Conservation (phyloP, 2,888 invertebrate species). For the Leuctra nigra region DNA sequence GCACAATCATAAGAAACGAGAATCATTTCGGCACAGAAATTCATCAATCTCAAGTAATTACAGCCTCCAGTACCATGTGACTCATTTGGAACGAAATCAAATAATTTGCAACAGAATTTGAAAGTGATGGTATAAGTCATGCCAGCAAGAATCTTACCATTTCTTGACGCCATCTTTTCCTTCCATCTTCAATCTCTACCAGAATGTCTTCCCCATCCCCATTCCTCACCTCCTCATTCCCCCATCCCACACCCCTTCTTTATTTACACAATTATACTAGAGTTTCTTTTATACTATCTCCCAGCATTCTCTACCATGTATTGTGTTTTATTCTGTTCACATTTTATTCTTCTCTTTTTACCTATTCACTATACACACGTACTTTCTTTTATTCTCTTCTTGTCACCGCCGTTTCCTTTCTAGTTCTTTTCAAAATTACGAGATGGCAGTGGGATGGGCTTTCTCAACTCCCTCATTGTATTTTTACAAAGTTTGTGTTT, state of each 20-base stretch:
- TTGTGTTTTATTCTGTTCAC: conserved; percentile 28
- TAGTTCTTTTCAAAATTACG: conserved; percentile 25
- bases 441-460: conserved; percentile 21
- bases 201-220: conserved; percentile 1
- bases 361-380: conserved; percentile 23
- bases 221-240: neutral
- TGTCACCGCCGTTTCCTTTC: conserved; percentile 24
- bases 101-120: no score
- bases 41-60: no score
- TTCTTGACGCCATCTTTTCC: conserved; percentile 17
- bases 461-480: no score
- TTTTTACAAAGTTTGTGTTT: no score
- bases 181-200: neutral
- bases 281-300: conserved; percentile 28
- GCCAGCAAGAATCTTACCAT: no score
- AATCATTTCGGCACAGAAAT: no score
- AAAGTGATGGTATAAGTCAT: no score
- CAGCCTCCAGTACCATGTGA: no score
- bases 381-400: conserved; percentile 26
- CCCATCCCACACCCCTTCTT: conserved; percentile 6
- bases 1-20: no score
- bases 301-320: conserved; percentile 19
- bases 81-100: no score
- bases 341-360: conserved; percentile 26
- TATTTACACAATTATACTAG: conserved; percentile 29